These are phyloP conservation scores for Pagrus major DNA, from an alignment of 2,113 vertebrate genomes.

Conservation along the genomic window DNA sequence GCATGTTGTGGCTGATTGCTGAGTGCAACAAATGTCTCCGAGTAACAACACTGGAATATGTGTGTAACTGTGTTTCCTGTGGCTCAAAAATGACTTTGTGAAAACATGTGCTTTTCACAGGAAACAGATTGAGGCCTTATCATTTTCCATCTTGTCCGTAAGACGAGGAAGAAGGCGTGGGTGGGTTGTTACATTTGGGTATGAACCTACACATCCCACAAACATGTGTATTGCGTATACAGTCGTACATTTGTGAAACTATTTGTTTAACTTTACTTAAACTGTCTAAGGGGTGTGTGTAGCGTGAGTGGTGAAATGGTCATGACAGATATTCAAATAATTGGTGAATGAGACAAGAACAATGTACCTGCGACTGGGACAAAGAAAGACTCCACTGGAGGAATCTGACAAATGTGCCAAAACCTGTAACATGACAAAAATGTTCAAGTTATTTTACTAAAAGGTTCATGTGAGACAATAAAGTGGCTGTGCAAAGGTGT, in stretches of 20 bases:
- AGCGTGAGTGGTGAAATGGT: neutral
- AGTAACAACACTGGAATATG: neutral
- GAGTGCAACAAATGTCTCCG: neutral
- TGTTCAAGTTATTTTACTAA: neutral
- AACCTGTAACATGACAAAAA: neutral
- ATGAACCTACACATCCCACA: neutral
- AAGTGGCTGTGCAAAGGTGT: neutral
- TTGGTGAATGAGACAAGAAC: neutral
- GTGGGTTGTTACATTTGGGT: neutral
- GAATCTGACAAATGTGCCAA: neutral
- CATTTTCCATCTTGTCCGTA: neutral
- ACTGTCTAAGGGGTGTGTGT: no score
- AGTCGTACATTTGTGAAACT: no score
- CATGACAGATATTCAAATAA: neutral
- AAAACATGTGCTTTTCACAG: neutral
- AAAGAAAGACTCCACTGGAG: constrained; percentile 1
- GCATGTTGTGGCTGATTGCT: neutral
- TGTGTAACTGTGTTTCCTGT: neutral
- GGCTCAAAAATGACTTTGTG: neutral
- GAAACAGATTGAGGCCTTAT: neutral
- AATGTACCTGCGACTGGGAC: constrained; percentile 1
- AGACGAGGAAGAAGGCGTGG: neutral
- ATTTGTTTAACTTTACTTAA: neutral
- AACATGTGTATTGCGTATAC: neutral
- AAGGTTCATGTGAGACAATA: neutral